Conservation (phyloP, 1,140 invertebrate species). For the Hyposmocoma kahamanoa region DNA sequence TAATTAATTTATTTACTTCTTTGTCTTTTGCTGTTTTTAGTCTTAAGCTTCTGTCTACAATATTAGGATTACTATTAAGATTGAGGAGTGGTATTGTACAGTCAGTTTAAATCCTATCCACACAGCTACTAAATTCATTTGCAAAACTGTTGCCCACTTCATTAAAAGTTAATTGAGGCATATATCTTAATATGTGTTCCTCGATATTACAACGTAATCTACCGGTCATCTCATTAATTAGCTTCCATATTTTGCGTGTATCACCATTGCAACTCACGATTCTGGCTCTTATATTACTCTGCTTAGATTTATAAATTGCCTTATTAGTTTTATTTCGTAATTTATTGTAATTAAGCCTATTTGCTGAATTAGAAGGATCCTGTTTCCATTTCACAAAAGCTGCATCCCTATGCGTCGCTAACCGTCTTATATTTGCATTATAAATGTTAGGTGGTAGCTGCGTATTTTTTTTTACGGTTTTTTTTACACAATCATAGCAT, state of each 20-base stretch:
- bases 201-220: background rate
- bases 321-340: background rate
- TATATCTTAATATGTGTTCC: background rate
- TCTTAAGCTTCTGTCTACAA: background rate
- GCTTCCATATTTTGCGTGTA: background rate
- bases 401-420: background rate
- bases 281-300: background rate
- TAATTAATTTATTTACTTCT: background rate
- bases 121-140: background rate
- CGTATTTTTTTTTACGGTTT: background rate
- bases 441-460: background rate
- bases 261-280: background rate
- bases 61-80: background rate
- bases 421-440: background rate
- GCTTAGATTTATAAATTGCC: background rate
- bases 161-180: background rate
- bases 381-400: background rate
- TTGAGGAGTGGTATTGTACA: background rate
- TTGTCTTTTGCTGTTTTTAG: background rate
- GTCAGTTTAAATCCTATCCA: background rate
- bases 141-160: background rate
- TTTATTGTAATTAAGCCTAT: background rate
- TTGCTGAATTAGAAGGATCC: background rate
- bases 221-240: background rate
- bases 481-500: background rate